Evolutionary conservation across 1,140 invertebrate genomes (phyloP).

Genomic region (Eurosta solidaginis): DNA sequence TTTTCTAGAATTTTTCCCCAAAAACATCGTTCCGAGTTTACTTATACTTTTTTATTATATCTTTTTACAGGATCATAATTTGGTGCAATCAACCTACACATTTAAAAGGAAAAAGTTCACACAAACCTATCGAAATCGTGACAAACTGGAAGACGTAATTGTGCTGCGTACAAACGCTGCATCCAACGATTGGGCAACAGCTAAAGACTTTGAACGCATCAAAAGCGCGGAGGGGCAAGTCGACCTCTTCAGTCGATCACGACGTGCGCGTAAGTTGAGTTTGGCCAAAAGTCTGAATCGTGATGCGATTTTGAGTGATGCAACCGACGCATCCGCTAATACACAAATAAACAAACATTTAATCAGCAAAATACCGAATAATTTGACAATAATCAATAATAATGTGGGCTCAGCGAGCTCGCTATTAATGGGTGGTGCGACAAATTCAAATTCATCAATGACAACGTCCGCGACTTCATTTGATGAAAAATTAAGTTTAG

Average conservation of each 20-base stretch:
- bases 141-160: conserved; percentile 56
- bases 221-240: conserved; percentile 37
- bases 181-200: conserved; percentile 45
- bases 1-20: background rate
- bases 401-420: conserved; percentile 38
- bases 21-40: background rate
- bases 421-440: conserved; percentile 40
- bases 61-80: conserved; percentile 51
- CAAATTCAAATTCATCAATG: conserved; percentile 40
- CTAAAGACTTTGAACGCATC: conserved; percentile 48
- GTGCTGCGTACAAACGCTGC: conserved; percentile 53
- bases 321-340: conserved; percentile 25
- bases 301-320: conserved; percentile 12
- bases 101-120: conserved; percentile 58
- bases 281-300: background rate
- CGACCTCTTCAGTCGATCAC: conserved; percentile 42
- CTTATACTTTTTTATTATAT: background rate
- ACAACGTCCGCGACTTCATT: conserved; percentile 39
- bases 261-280: conserved; percentile 29
- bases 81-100: conserved; percentile 59
- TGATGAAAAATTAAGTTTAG: conserved; percentile 40
- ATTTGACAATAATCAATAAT: conserved; percentile 56
- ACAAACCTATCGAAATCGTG: conserved; percentile 47
- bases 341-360: conserved; percentile 49
- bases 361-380: conserved; percentile 51